Evolutionary conservation across 2,888 invertebrate genomes (phyloP).

Genomic region (Rotaria sp.): DNA sequence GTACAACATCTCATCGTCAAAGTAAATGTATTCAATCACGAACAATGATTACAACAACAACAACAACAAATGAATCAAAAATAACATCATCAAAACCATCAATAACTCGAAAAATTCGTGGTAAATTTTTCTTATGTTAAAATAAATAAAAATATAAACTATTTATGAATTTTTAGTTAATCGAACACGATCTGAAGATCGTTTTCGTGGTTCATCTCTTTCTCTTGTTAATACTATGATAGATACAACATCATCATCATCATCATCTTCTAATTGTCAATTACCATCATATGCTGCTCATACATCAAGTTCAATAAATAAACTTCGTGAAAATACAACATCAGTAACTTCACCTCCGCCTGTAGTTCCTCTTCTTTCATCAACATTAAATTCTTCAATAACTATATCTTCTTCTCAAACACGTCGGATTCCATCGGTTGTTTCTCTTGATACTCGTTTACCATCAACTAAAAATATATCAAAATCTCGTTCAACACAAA

Average conservation of each 20-base stretch:
- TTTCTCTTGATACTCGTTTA: neutral
- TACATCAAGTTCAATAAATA: conserved; percentile 13
- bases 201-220: neutral
- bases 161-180: neutral
- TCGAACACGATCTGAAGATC: conserved; percentile 1
- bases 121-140: neutral
- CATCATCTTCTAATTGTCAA: neutral
- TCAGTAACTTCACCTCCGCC: no score
- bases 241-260: neutral
- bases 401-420: neutral
- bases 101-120: neutral
- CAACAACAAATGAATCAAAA: neutral
- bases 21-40: neutral
- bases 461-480: neutral
- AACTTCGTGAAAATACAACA: neutral
- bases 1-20: neutral
- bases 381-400: neutral
- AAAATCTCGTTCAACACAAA: conserved; percentile 27
- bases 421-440: neutral
- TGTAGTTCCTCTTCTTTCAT: neutral
- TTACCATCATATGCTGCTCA: conserved; percentile 17
- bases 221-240: neutral
- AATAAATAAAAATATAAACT: neutral
- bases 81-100: neutral
- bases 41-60: neutral